Percentiles rank a stretch among this genome's conserved stretches.
Conservation (phyloP, 2,797 vertebrate genomes). For the Salmo trutta region DNA sequence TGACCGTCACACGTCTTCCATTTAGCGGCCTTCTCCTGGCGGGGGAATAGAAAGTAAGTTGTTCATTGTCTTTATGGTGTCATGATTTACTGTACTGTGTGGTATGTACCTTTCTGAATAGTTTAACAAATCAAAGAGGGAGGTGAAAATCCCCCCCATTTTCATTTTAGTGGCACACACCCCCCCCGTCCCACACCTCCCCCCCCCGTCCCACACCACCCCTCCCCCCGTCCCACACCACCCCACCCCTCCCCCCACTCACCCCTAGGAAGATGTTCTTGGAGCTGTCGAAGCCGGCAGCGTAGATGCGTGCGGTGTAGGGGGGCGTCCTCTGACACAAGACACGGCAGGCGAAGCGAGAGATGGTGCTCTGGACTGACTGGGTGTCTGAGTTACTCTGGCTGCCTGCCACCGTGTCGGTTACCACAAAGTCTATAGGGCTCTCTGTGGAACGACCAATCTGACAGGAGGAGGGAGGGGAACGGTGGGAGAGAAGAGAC, state of each 20-base stretch:
- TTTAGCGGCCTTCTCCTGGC: conserved; percentile 96
- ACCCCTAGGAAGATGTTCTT: conserved; percentile 99
- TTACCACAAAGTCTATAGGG: conserved; percentile 98
- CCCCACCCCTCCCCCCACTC: conserved; percentile 50
- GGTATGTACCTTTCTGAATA: no score
- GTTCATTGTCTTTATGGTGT: not conserved
- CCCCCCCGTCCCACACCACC: no score
- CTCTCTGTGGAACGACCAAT: conserved; percentile 97
- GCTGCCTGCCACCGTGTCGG: conserved; percentile 96
- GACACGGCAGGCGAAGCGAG: conserved; percentile 96
- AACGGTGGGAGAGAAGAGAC: not conserved
- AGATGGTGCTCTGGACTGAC: conserved; percentile 98
- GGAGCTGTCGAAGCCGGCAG: conserved; percentile 96
- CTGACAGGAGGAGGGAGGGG: conserved; percentile 61
- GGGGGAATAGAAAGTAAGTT: not conserved
- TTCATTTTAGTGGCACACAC: no score
- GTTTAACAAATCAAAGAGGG: no score
- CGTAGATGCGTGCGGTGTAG: conserved; percentile 94
- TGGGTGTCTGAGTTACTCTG: conserved; percentile 94
- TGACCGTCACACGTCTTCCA: conserved; percentile 95
- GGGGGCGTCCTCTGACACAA: conserved; percentile 95
- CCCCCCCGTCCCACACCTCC: no score
- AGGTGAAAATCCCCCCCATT: no score
- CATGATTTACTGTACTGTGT: no score
- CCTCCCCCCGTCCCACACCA: no score